Evolutionary conservation across 2,113 vertebrate species (phyloP), one percentile per base, ranked within the genome.

Genomic region (Hirundichthys speculiger): DNA sequence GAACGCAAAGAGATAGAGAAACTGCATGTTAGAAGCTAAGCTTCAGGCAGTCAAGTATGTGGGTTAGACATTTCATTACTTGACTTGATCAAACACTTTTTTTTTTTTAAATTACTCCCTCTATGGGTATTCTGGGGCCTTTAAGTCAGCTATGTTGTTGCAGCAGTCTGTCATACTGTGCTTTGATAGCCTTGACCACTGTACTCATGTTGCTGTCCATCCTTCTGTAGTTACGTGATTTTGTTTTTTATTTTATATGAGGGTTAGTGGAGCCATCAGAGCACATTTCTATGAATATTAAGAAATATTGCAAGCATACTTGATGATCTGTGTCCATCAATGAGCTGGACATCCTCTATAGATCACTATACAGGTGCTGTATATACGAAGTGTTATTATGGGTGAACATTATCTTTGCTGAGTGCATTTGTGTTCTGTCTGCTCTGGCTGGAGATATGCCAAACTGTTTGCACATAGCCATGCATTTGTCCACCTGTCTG

Each of bases 71-170:
- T 14, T 51, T 82, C 50, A 71, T 76, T 79, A 65, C 40, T 47
- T 48, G 25, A 39, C n/a, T 1, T 48, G 69, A 73, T 83, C 64
- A 79, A 76, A 81, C 3, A 0, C n/a, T 46, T 67, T 57, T 76
- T 71, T 2, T 71, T 67, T 57, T 76, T 71, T 2, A 68, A 79
- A 77, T 77, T 69, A 56, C 21, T 48, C 72, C 52, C 60, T 59
- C 18, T 40, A 24, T 4, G 21, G 15, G 38, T 50, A 38, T 13
- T n/a, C 51, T 13, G 11, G 18, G 49, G 25, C 30, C 42, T 50
- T 50, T 58, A 24, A 58, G 16, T 54, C 22, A 52, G 50, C 4
- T 48, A 13, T 64, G 49, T 56, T 46, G n/a, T 21, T 24, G 24
- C 46, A 51, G 22, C 58, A 50, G 40, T 58, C 49, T 71, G 51